Base-by-base conservation (phyloP, 1,140 invertebrate species). In the Coboldia fuscipes region DNA sequence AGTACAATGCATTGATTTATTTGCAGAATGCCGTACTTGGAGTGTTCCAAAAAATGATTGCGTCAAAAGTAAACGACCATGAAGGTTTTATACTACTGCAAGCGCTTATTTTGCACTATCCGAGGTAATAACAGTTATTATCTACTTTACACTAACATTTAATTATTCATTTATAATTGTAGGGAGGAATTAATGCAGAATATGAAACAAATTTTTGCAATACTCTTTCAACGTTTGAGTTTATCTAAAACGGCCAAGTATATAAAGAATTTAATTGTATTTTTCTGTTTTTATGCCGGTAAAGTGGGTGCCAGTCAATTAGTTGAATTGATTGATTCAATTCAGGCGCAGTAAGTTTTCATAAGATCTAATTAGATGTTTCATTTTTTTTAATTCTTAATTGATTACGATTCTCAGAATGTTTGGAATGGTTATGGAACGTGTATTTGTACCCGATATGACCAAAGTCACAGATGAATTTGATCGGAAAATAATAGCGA, bases 11-110 rank as follows among this genome's bases (percentile, higher is more conserved):
- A 14, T 30, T 33, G 36, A 41, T 38, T 47, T 46, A 40, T 44
- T 68, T 65, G 12, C 58, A 84, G 69, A 75, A 68, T 51, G 83
- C 78, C 23, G 65, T 97, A 37, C 56, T 98, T 8, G 92, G 90
- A 15, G 77, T 97, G 13, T 97, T 94, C 53, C 92, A 97, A 51
- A 96, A 97, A 59, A 58, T 97, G 38, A 88, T 96, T 42, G 82
- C 88, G 3, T 94, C 88, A 0, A 93, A 92, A 62, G 66, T 72
- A 1, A 90, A 96, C 49, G 93, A 97, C 58, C 86, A 96, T 44
- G 88, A 97, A 62, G 93, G 90, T 18, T 96, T 97, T 53, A 72
- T 80, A 48, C 57, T 98, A 2, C 65, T 97, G 17, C 81, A 90
- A 54, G 70, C 65, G 33, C 68, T 97, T 33, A 64, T 94, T 26